These are phyloP conservation scores for Stenotaenia linearis DNA, from an alignment of 2,888 invertebrate species.

Conservation along the genomic window DNA sequence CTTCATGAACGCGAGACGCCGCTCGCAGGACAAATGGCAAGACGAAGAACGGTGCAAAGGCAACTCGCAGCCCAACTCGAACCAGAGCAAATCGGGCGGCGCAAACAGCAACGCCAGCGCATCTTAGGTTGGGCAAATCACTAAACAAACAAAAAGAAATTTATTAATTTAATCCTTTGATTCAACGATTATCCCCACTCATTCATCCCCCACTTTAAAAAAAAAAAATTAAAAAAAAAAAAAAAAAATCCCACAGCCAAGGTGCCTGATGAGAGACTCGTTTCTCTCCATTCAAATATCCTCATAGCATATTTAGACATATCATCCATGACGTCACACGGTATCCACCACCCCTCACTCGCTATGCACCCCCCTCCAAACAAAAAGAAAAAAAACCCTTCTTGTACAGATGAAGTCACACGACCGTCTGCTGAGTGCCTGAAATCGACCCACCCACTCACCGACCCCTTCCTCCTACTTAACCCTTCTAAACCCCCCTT, in stretches of 20 bases:
- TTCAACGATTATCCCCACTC: background rate
- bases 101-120: slow-evolving; percentile 24
- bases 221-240: background rate
- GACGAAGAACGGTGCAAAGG: slow-evolving; percentile 62
- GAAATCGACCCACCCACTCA: background rate
- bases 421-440: slow-evolving; percentile 1
- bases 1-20: slow-evolving; percentile 99
- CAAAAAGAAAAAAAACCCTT: background rate
- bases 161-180: background rate
- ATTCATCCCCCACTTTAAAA: background rate
- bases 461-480: background rate
- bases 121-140: background rate
- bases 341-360: background rate
- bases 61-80: background rate
- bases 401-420: background rate
- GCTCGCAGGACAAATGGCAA: slow-evolving; percentile 88
- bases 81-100: slow-evolving; percentile 1
- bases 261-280: background rate
- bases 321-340: background rate
- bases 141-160: background rate
- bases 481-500: background rate
- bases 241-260: background rate
- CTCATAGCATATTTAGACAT: slow-evolving; percentile 9
- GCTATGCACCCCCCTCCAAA: background rate
- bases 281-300: background rate